Conservation (phyloP, 2,113 vertebrate species). For the Myiozetetes cayanensis region DNA sequence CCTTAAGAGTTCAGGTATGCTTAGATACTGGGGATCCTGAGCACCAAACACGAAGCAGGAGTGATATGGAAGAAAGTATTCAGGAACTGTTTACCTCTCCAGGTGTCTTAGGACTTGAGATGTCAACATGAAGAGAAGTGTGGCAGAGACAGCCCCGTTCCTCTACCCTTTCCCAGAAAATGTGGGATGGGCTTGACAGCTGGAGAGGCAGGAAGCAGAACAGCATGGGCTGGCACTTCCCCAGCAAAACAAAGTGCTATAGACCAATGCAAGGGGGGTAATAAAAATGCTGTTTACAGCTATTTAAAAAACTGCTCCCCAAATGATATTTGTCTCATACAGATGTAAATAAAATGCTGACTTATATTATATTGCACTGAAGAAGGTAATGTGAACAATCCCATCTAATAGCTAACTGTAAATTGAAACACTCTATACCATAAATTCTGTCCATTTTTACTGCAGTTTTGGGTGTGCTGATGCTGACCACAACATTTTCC, state of each 20-base stretch:
- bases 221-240: neutral
- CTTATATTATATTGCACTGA: constrained; percentile 36
- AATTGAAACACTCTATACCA: neutral
- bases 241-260: neutral
- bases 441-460: constrained; percentile 54
- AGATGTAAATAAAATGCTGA: constrained; percentile 60
- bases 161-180: neutral
- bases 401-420: constrained; percentile 22
- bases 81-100: neutral
- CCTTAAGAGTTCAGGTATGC: neutral
- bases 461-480: neutral
- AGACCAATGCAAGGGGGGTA: neutral
- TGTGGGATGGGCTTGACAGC: neutral
- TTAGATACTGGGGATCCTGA: neutral
- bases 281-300: constrained; percentile 34
- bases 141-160: neutral
- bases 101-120: neutral
- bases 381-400: constrained; percentile 2
- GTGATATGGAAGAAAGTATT: neutral
- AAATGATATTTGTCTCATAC: constrained; percentile 18
- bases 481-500: constrained; percentile 45
- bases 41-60: neutral
- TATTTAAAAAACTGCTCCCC: constrained; percentile 52
- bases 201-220: neutral
- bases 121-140: neutral